Evolutionary conservation across 2,888 invertebrate genomes (phyloP).

Genomic region (Himalopsyche tibetana): DNA sequence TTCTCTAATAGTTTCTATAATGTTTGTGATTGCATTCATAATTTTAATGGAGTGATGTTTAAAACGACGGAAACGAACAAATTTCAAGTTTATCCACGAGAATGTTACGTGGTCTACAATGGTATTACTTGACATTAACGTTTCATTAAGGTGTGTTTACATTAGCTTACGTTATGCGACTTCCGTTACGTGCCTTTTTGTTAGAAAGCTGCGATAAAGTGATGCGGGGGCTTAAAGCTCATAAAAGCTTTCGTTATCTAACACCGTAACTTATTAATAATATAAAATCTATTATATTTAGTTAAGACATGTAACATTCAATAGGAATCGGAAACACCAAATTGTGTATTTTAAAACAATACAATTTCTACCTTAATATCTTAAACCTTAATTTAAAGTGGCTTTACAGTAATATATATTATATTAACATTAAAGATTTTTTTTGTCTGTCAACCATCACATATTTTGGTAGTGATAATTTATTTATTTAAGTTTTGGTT

Average conservation of each 20-base stretch:
- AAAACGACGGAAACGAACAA: neutral
- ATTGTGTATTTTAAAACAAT: too few species aligned
- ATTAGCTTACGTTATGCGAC: neutral
- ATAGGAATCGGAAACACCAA: too few species aligned
- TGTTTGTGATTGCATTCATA: too few species aligned
- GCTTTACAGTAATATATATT: too few species aligned
- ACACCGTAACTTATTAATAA: neutral
- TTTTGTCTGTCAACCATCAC: too few species aligned
- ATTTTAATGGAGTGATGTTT: neutral
- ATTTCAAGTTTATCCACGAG: neutral
- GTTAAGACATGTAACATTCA: too few species aligned
- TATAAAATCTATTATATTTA: neutral
- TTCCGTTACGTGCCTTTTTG: constrained; percentile 22
- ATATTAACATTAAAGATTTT: too few species aligned
- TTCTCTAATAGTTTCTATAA: too few species aligned
- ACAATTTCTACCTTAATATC: too few species aligned
- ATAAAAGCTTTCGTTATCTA: neutral
- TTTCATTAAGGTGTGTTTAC: constrained; percentile 31
- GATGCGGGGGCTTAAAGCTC: neutral
- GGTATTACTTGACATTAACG: constrained; percentile 6
- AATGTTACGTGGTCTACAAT: neutral
- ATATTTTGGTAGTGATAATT: too few species aligned
- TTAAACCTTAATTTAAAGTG: too few species aligned
- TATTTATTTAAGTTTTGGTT: too few species aligned
- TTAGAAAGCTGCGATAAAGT: constrained; percentile 13